Evolutionary conservation across 1,140 invertebrate species (phyloP).

Genomic region (Achroia grisella): DNA sequence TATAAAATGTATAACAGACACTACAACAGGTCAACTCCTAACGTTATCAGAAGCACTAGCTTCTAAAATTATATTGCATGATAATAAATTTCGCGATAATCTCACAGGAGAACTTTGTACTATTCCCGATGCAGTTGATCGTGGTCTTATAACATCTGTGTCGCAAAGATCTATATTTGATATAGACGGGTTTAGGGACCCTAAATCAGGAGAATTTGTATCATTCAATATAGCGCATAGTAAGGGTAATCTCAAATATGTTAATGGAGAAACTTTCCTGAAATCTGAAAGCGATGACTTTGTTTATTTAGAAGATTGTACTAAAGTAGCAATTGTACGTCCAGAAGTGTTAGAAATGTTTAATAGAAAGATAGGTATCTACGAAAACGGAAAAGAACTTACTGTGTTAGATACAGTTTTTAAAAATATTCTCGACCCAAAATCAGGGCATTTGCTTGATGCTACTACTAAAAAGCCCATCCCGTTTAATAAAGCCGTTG

Average conservation of each 20-base stretch:
- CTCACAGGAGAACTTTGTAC: slow-evolving; percentile 81
- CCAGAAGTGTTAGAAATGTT: slow-evolving; percentile 90
- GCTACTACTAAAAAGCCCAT: slow-evolving; percentile 83
- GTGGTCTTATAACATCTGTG: slow-evolving; percentile 91
- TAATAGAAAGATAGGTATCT: slow-evolving; percentile 86
- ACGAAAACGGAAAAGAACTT: slow-evolving; percentile 83
- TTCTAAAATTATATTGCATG: slow-evolving; percentile 83
- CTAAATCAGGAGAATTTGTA: slow-evolving; percentile 85
- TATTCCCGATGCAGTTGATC: slow-evolving; percentile 88
- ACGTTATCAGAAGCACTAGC: slow-evolving; percentile 89
- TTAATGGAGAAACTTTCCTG: slow-evolving; percentile 81
- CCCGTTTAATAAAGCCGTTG: slow-evolving; percentile 89
- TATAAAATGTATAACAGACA: slow-evolving; percentile 88
- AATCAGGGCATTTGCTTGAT: slow-evolving; percentile 89
- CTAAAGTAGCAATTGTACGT: slow-evolving; percentile 78
- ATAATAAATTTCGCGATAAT: slow-evolving; percentile 83
- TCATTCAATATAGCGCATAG: slow-evolving; percentile 90
- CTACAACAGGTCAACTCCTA: slow-evolving; percentile 84
- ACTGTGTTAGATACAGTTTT: slow-evolving; percentile 90
- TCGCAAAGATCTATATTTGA: slow-evolving; percentile 92
- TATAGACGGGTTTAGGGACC: slow-evolving; percentile 92
- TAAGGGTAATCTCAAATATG: slow-evolving; percentile 85
- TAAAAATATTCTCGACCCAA: slow-evolving; percentile 87
- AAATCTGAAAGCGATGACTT: slow-evolving; percentile 85
- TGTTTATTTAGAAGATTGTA: slow-evolving; percentile 81